Conservation (phyloP, 2,797 vertebrate species). For the Lutjanus campechanus region DNA sequence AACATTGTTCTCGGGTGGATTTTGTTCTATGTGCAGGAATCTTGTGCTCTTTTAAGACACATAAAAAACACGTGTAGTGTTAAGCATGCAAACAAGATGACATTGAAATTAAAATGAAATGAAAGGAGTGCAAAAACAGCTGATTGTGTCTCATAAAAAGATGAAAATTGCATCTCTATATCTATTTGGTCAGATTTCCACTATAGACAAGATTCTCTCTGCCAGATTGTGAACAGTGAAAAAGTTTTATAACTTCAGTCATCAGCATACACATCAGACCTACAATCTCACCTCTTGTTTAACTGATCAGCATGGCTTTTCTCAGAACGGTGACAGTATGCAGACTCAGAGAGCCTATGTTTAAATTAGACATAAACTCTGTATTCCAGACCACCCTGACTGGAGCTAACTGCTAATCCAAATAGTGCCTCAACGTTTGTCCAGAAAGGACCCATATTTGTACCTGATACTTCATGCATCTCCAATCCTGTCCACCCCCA, state of each 20-base stretch:
- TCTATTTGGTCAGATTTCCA: background rate
- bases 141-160: slow-evolving; percentile 7
- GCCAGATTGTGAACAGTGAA: slow-evolving; percentile 3
- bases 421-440: slow-evolving; percentile 50
- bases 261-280: slow-evolving; percentile 12
- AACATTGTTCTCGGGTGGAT: background rate
- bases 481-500: background rate
- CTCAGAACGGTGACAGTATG: slow-evolving; percentile 56
- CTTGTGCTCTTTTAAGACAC: background rate
- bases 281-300: slow-evolving; percentile 36
- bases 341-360: slow-evolving; percentile 66
- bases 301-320: slow-evolving; percentile 44
- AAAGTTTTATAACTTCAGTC: slow-evolving; percentile 4
- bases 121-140: background rate
- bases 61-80: too few relatives aligned
- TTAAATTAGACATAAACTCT: slow-evolving; percentile 74
- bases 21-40: background rate
- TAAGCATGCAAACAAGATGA: too few relatives aligned
- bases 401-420: slow-evolving; percentile 60
- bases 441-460: slow-evolving; percentile 61
- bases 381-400: slow-evolving; percentile 74
- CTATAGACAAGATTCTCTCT: slow-evolving; percentile 24
- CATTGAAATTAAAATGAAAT: too few relatives aligned
- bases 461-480: slow-evolving; percentile 38
- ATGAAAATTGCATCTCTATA: slow-evolving; percentile 5